phyloP scores from a whole-genome alignment of 2,888 invertebrate genomes.

The Bedellia somnulentella region DNA sequence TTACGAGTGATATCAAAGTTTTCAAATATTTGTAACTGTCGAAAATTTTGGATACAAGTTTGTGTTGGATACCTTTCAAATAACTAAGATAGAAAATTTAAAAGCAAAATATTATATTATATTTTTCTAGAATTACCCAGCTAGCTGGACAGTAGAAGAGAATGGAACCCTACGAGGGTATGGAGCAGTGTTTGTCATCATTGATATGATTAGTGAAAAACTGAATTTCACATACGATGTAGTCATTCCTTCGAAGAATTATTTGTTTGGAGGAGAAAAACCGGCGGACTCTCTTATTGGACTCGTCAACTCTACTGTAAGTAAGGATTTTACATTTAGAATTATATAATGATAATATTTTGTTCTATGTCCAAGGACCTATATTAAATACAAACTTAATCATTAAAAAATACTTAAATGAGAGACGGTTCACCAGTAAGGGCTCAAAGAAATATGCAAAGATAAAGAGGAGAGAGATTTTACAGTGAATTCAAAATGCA shows the following conservation, averaged over 20 bases:
- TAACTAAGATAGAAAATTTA: not conserved
- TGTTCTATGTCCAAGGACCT: too few relatives aligned
- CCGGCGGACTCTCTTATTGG: slow-evolving; percentile 65
- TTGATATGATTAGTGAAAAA: slow-evolving; percentile 67
- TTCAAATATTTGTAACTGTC: not conserved
- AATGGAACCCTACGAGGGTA: slow-evolving; percentile 63
- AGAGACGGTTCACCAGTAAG: too few relatives aligned
- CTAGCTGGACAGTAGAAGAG: slow-evolving; percentile 53
- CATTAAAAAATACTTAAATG: too few relatives aligned
- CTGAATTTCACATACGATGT: slow-evolving; percentile 77
- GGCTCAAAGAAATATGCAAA: too few relatives aligned
- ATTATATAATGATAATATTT: too few relatives aligned
- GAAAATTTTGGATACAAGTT: not conserved
- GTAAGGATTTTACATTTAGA: slow-evolving; percentile 11
- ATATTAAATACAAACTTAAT: too few relatives aligned
- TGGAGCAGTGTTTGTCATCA: slow-evolving; percentile 74
- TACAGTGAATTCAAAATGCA: too few relatives aligned
- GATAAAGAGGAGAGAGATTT: too few relatives aligned
- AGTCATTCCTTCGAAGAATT: slow-evolving; percentile 63
- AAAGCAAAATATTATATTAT: not conserved
- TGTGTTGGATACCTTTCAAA: not conserved
- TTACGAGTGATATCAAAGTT: too few relatives aligned
- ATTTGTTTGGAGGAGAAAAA: slow-evolving; percentile 53
- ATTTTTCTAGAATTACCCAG: slow-evolving; percentile 60
- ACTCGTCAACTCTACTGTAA: slow-evolving; percentile 62